These are phyloP conservation scores for Agrilus mali DNA, from an alignment of 2,888 invertebrate species.

Conservation along the genomic window DNA sequence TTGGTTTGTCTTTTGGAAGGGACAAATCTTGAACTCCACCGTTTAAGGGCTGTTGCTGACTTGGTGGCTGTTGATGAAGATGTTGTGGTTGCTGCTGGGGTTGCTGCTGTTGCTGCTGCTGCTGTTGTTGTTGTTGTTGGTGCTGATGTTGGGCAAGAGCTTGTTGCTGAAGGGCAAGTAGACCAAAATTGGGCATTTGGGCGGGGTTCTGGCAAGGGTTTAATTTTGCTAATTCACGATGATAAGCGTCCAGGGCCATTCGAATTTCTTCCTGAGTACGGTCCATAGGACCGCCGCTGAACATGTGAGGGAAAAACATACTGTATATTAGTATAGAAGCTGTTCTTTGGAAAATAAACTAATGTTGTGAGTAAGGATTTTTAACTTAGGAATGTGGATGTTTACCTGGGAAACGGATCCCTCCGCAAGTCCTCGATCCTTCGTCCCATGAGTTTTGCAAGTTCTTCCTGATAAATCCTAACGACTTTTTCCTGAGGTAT, in stretches of 20 bases:
- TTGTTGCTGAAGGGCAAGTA: conserved; percentile 70
- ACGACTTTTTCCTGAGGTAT: conserved; percentile 94
- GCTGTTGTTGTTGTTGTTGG: conserved; percentile 27
- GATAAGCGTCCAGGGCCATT: conserved; percentile 82
- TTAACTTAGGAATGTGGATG: conserved; percentile 12
- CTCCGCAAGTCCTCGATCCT: conserved; percentile 62
- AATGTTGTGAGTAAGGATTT: background rate
- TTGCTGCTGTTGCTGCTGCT: conserved; percentile 53
- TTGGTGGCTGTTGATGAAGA: conserved; percentile 36
- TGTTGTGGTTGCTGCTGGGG: conserved; percentile 69
- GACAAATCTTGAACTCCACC: conserved; percentile 74
- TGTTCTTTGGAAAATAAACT: conserved; percentile 28
- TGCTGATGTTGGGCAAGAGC: conserved; percentile 39
- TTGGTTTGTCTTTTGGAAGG: conserved; percentile 63
- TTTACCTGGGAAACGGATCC: conserved; percentile 70
- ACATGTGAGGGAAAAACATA: conserved; percentile 76
- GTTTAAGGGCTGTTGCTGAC: conserved; percentile 41
- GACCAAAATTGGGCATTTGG: conserved; percentile 46
- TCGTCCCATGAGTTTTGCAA: conserved; percentile 82
- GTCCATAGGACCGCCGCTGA: conserved; percentile 49
- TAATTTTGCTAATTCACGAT: conserved; percentile 83
- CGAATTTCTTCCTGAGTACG: conserved; percentile 78
- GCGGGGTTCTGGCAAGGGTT: conserved; percentile 44
- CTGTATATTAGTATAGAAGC: conserved; percentile 47
- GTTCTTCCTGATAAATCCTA: conserved; percentile 88